These are phyloP conservation scores for Threskiornis aethiopicus DNA, from an alignment of 2,797 vertebrate species.

Conservation along the genomic window DNA sequence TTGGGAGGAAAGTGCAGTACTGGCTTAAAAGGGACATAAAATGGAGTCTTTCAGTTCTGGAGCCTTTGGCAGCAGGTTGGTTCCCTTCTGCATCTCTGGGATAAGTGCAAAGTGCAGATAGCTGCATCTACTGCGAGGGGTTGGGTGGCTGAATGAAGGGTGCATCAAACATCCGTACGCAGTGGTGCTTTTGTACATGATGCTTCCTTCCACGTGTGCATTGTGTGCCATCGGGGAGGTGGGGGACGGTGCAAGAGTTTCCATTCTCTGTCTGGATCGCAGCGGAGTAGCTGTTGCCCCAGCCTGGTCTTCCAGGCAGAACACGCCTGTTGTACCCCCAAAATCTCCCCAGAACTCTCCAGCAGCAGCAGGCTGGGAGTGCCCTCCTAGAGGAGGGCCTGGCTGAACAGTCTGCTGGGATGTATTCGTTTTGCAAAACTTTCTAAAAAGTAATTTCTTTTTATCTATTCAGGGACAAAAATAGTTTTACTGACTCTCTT, in stretches of 20 bases:
- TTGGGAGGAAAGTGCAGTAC: neutral
- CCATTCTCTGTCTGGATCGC: rapidly evolving
- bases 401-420: neutral
- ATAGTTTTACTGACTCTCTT: constrained; percentile 22
- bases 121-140: neutral
- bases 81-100: neutral
- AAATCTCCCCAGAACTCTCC: neutral
- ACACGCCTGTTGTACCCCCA: neutral
- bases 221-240: rapidly evolving
- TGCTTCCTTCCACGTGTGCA: neutral
- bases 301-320: neutral
- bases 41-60: neutral
- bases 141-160: neutral
- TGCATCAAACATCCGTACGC: neutral
- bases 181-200: neutral
- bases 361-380: neutral
- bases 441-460: constrained; percentile 25
- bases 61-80: neutral
- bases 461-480: constrained; percentile 31
- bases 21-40: neutral
- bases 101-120: neutral
- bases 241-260: neutral
- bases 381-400: neutral
- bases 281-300: neutral
- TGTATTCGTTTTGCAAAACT: neutral